Percentiles rank a stretch among this genome's conserved stretches.
Conservation (phyloP, 2,797 vertebrate genomes). For the Microcaecilia unicolor region DNA sequence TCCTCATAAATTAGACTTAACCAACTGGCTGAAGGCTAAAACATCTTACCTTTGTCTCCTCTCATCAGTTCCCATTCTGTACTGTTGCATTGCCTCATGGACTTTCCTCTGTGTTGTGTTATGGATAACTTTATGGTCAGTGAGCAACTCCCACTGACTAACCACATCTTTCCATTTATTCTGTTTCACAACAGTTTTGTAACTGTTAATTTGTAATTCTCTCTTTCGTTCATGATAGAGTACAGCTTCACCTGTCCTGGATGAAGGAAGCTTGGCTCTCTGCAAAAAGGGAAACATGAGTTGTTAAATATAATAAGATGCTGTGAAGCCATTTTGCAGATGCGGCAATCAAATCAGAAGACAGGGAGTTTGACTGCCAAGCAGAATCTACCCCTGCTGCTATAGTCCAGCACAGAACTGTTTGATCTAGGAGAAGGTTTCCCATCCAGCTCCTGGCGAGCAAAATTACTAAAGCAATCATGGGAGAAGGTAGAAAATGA, state of each 20-base stretch:
- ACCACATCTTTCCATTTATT: conserved; percentile 24
- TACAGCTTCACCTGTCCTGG: conserved; percentile 7
- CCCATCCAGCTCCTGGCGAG: too few species aligned
- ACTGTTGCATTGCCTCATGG: conserved; percentile 36
- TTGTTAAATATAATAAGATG: too few species aligned
- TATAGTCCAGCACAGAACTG: too few species aligned
- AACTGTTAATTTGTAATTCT: conserved; percentile 31
- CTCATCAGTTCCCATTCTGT: conserved; percentile 41
- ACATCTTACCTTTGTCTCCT: conserved; percentile 63
- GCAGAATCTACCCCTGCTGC: too few species aligned
- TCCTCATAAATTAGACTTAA: too few species aligned
- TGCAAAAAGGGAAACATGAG: conserved; percentile 30
- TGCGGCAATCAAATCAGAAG: too few species aligned
- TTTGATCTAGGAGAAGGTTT: too few species aligned
- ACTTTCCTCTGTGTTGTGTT: conserved; percentile 40
- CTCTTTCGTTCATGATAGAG: conserved; percentile 28
- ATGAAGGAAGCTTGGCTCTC: conserved; percentile 42
- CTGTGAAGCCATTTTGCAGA: too few species aligned
- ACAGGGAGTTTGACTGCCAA: too few species aligned
- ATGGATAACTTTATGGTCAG: conserved; percentile 33
- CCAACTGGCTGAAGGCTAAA: background rate
- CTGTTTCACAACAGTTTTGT: conserved; percentile 37
- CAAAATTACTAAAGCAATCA: too few species aligned
- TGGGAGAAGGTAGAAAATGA: too few species aligned
- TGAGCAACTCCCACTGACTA: conserved; percentile 48